Base-by-base conservation (phyloP, 1,140 invertebrate species). In the Bombus sylvicola region DNA sequence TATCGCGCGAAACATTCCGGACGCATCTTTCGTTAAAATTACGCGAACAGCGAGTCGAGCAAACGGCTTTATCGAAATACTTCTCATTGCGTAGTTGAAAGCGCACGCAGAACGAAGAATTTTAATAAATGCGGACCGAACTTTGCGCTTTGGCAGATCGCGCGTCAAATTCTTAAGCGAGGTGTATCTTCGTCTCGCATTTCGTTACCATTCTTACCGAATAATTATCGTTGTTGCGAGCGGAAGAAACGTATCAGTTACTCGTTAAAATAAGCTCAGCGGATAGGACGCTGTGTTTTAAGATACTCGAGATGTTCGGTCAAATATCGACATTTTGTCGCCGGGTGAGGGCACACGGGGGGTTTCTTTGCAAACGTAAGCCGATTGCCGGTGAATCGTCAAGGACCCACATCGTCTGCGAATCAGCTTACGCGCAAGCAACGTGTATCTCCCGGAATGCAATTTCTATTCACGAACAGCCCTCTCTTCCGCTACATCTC, bases 321-420 rank as follows among this genome's bases (percentile, higher is more conserved):
- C 39, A 53, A 84, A 71, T 83, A 89, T 89, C 85, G 84, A 81
- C 87, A 87, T 89, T 89, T 85, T 62, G 81, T 84, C 87, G 85
- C 43, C 68, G 64, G 57, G n/a, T 37, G 77, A 73, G 79, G 47
- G 75, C 81, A 90, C 79, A 64, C n/a, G 64, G 79, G 59, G 75
- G 78, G 89, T 74, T 83, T 79, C 71, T 82, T 89, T 85, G 68
- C 39, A 47, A 41, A 47, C 64, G 72, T 90, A 90, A 90, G 89
- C 89, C 89, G 89, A 88, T 90, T 86, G 87, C 68, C 86, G 74
- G 69, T 77, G 83, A 90, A 90, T 87, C 79, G 77, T 90, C 86
- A 86, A 90, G 89, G 71, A 83, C 87, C 80, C 80, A 64, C 89
- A 88, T 86, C 89, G 89, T 83, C 89, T 90, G 83, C 84, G 87